Base-by-base conservation (phyloP, 2,888 invertebrate species). In the Archaeoteleia sp. region DNA sequence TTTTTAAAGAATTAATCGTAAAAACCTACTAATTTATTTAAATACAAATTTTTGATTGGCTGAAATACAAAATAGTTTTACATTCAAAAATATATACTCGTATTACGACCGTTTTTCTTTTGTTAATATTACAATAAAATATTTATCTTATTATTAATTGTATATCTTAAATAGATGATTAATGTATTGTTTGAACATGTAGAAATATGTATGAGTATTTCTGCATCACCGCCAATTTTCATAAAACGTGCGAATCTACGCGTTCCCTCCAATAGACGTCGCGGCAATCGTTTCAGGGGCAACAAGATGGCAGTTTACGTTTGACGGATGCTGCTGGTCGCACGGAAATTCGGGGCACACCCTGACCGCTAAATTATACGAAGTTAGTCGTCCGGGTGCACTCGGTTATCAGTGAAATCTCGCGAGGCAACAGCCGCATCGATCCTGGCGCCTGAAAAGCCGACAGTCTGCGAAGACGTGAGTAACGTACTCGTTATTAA, bases 321-420 rank as follows among this genome's bases (percentile, higher is more conserved):
- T 65, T 65, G 63, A 57, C 63, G 57, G 63, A 65, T 65, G 51
- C 57, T 65, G 63, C 63, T 65, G 39, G 57, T 65, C 63, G 63
- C 63, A n/a, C 34, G 45, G 20, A 45, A 45, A 53, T 65, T 51
- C 45, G 39, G 49, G 49, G 61, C 55, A 63, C 63, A 65, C 57
- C 63, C 57, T 57, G 51, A 46, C 27, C 40, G 32, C 40, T 54
- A 34, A 2, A 35, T 42, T 54, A 27, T 34, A 34, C 34, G 27
- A 40, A 23, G 39, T 8, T 13, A 37, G 30, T 9, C 29, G 30
- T 17, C 23, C 15, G 25, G 10, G 6, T 29, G 13, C 8, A 6
- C 6, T 27, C 27, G 32, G n/a, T 10, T 14, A 20, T 25, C 51
- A 42, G 39, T 39, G 20, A 40, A 30, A 42, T 12, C 9, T 0